Percentiles rank a stretch among this genome's conserved stretches.
Evolutionary conservation across 2,113 vertebrate genomes (phyloP).

Genomic region (Fregetta grallaria): DNA sequence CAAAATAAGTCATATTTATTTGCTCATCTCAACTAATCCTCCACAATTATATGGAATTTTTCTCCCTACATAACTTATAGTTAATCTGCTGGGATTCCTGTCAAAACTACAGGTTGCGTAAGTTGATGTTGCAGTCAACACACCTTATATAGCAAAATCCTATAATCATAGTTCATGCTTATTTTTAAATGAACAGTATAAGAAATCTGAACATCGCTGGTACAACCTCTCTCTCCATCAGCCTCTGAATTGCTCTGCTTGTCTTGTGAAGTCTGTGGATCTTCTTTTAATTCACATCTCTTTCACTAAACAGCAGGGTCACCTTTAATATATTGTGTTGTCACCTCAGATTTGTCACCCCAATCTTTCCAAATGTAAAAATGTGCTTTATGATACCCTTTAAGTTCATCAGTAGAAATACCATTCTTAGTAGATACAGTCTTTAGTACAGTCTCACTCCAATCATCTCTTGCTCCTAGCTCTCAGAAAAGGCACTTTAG

Average conservation of each 20-base stretch:
- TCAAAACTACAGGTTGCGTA: neutral
- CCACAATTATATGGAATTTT: neutral
- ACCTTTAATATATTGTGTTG: neutral
- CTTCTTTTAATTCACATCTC: neutral
- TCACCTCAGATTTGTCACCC: neutral
- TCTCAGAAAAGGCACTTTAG: neutral
- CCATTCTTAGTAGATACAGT: neutral
- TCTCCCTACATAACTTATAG: neutral
- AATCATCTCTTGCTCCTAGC: neutral
- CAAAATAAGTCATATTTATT: neutral
- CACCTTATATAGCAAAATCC: neutral
- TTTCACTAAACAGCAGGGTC: neutral
- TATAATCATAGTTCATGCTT: neutral
- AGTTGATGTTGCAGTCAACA: neutral
- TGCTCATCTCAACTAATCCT: neutral
- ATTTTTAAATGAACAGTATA: neutral
- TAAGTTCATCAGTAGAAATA: neutral
- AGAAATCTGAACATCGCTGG: neutral
- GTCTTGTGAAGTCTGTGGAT: neutral
- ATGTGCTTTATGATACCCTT: neutral
- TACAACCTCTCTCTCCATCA: neutral
- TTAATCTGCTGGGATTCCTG: neutral
- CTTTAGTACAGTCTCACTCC: neutral
- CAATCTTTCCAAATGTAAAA: neutral
- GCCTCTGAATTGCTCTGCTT: neutral